Base-by-base conservation (phyloP, 2,797 vertebrate species). In the Oryzias sinensis region DNA sequence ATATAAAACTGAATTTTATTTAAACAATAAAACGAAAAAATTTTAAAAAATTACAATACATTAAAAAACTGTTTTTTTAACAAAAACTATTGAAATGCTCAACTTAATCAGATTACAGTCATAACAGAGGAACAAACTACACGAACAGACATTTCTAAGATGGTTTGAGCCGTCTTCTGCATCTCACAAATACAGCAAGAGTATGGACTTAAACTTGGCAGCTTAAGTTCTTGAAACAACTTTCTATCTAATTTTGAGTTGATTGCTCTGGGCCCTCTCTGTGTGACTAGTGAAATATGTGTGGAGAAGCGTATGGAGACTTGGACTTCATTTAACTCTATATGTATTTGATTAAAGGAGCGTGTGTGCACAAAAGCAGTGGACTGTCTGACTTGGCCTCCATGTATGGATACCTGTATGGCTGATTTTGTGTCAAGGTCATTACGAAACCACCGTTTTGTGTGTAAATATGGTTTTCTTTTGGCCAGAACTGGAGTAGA, bases 211-310 rank as follows among this genome's bases (percentile, higher is more conserved):
- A 83, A 66, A 86, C 74, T 66, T 88, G 87, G 87, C 85, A 86
- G 60, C 59, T 62, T 24, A 5, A 77, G 65, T 80, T 85, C 78
- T 86, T 87, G 84, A 84, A 88, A 76, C 76, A 63, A 83, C 80
- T 74, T 74, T 80, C 83, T 81, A 80, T 88, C 79, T 88, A 88
- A 90, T 88, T 88, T 88, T 79, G 80, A 88, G 72, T 83, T 90
- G 87, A 90, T 86, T 90, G 81, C 85, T 70, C 45, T 74, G 79
- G 81, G 79, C 76, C 78, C 62, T 76, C 25, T 74, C 65, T 75
- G 84, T 77, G 79, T 70, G 74, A 81, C 81, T 75, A 65, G 74
- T 87, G 87, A 88, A 87, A 87, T 88, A 86, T 62, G 87, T 67
- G 79, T 59, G 71, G 80, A 83, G 75, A 71, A 41, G 62, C 72